phyloP scores from a whole-genome alignment of 2,797 vertebrate species.

The Pteronotus mesoamericanus region DNA sequence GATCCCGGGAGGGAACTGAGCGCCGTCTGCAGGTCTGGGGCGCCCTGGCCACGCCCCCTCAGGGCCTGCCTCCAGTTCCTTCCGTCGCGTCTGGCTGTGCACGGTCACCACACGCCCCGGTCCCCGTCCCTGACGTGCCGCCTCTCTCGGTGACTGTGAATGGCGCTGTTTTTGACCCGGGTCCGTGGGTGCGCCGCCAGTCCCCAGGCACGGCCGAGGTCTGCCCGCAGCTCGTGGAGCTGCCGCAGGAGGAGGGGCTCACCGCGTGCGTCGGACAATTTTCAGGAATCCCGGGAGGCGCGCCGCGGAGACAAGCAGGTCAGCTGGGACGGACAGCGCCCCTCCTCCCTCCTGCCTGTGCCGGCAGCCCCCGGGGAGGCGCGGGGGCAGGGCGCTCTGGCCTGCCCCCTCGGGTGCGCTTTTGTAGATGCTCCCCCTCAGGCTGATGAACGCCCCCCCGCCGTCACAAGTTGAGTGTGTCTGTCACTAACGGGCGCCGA shows the following conservation, averaged over 20 bases:
- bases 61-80: accelerated
- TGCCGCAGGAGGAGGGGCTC: not conserved
- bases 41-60: not conserved
- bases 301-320: not conserved
- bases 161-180: not conserved
- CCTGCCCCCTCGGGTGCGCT: not conserved
- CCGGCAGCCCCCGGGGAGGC: too few species aligned
- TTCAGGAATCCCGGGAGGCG: not conserved
- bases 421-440: accelerated
- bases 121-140: accelerated
- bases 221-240: not conserved
- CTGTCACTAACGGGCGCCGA: too few species aligned
- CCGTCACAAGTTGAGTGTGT: accelerated
- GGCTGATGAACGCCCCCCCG: not conserved
- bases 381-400: too few species aligned
- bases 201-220: not conserved
- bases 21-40: accelerated
- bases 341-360: not conserved
- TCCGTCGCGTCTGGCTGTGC: too few species aligned
- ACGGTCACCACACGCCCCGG: accelerated
- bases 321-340: not conserved
- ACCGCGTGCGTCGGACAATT: not conserved
- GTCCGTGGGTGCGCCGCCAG: not conserved
- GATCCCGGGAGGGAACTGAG: not conserved
- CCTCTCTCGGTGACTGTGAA: not conserved